Base-by-base conservation (phyloP, 2,113 vertebrate genomes). In the Synodontis membranacea region DNA sequence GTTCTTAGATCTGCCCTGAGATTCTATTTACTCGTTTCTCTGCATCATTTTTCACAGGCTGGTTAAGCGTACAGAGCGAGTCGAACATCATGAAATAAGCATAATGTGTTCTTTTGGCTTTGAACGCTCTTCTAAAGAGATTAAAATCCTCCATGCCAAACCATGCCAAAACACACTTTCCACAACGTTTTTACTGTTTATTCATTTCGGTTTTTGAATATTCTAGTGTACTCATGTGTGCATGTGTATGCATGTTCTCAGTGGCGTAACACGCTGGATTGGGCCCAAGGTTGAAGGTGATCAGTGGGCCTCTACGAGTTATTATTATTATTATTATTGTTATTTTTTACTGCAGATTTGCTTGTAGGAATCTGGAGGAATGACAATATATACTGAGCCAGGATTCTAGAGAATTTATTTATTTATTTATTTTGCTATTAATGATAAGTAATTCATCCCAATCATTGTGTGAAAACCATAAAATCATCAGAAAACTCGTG, bases 151-250 rank as follows among this genome's bases (percentile, higher is more conserved):
- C 34, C 28, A 11, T 15, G 21, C 10, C 25, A 42, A 52, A 10
- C 15, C 34, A 10, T 23, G 52, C 68, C 37, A 72, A 52, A 84
- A 54, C 62, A 68, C 82, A 52, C 54, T 68, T 68, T 83, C 62
- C 60, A 54, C 82, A 56, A 34, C 74, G 82, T 72, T 70, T 84
- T 28, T 72, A 37, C 12, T 84, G 62, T n/a, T 42, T 84, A 56
- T 84, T 54, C 19, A 76, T 60, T n/a, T 60, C 10, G 7, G 1
- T 39, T 60, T n/a, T 75, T 75, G 23, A 37, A 70, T 70, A 83
- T 83, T 46, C 62, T 23, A 52, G 64, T 68, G 42, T 79, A 7
- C 70, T 82, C n/a, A 28, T 64, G 84, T 34, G 28, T 11, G 19
- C 48, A 79, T 85, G 52, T 9, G 5, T 78, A 85, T 60, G 28